Percentiles rank a stretch among this genome's conserved stretches.
Conservation (phyloP, 1,140 invertebrate genomes). For the Venturia canescens region DNA sequence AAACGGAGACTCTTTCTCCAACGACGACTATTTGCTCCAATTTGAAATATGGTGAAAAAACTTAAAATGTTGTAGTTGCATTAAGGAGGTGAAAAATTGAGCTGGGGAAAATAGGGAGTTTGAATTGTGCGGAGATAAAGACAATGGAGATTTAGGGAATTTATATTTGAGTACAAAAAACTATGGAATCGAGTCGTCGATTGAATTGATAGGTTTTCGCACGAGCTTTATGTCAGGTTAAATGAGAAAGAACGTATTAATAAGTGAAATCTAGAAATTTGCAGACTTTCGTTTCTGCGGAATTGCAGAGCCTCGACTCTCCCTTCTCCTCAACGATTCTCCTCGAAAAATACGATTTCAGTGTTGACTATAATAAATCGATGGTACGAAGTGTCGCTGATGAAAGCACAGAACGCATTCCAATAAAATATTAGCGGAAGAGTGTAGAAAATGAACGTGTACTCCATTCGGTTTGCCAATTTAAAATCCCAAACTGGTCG, state of each 20-base stretch:
- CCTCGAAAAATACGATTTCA: neutral
- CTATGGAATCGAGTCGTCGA: conserved; percentile 38
- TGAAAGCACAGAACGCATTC: neutral
- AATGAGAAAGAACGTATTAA: conserved; percentile 40
- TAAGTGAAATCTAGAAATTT: neutral
- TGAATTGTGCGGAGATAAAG: neutral
- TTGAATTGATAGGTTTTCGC: conserved; percentile 33
- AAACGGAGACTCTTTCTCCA: neutral
- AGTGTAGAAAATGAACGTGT: conserved; percentile 7
- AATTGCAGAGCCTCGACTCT: neutral
- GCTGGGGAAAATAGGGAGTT: neutral
- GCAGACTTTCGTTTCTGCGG: conserved; percentile 35
- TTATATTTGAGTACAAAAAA: conserved; percentile 20
- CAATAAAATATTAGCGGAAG: neutral
- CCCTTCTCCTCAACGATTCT: conserved; percentile 23
- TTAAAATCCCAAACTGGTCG: neutral
- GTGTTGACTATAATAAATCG: neutral
- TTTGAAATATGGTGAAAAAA: conserved; percentile 38
- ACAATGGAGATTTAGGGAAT: neutral
- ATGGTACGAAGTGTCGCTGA: no score
- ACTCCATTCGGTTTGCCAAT: neutral
- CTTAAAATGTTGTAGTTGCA: conserved; percentile 25
- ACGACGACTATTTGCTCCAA: conserved; percentile 20
- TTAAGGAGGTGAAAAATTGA: neutral
- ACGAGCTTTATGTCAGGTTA: conserved; percentile 30